Evolutionary conservation across 1,140 invertebrate genomes (phyloP).

Genomic region (Drosophila bocqueti): DNA sequence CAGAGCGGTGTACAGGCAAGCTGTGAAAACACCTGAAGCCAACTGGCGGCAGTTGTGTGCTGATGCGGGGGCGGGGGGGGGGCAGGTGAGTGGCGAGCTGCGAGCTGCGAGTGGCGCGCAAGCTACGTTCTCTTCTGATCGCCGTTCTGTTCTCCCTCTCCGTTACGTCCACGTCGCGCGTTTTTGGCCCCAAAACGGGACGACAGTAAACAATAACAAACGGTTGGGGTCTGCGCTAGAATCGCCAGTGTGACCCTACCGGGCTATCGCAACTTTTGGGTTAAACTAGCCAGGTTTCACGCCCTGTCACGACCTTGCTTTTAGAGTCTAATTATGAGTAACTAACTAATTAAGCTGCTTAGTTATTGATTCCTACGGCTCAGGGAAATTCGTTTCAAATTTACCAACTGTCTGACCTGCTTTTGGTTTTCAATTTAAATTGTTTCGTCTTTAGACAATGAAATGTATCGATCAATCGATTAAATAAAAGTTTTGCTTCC

Average conservation of each 20-base stretch:
- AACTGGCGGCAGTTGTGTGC: conserved; percentile 6
- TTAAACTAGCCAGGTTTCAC: background rate
- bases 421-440: background rate
- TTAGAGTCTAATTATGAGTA: background rate
- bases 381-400: background rate
- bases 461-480: too few species aligned
- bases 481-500: too few species aligned
- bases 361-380: too few species aligned
- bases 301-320: background rate
- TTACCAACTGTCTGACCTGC: too few species aligned
- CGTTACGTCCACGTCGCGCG: conserved; percentile 37
- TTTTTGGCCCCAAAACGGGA: conserved; percentile 23
- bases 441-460: too few species aligned
- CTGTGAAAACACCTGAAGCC: conserved; percentile 12
- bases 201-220: conserved; percentile 40
- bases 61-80: too few species aligned
- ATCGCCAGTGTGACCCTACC: background rate
- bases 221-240: conserved; percentile 6
- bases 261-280: background rate
- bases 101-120: background rate
- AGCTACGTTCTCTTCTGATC: conserved; percentile 16
- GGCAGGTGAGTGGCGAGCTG: background rate
- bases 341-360: too few species aligned
- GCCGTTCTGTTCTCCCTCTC: conserved; percentile 20
- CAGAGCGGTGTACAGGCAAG: background rate